Conservation (phyloP, 2,113 vertebrate genomes). For the Oreochromis spilurus region DNA sequence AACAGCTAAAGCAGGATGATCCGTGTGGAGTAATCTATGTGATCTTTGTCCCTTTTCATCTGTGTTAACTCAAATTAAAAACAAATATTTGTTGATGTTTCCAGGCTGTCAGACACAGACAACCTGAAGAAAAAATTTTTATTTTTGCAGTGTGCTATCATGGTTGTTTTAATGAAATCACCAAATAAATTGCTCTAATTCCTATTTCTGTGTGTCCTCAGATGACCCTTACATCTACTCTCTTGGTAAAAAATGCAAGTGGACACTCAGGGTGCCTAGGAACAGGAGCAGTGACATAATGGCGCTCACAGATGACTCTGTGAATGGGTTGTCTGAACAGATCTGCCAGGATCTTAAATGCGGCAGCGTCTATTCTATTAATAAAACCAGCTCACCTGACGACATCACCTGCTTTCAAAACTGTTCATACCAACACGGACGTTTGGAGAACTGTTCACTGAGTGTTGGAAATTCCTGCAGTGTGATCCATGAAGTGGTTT, state of each 20-base stretch:
- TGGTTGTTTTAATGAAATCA: neutral
- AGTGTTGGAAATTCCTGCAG: conserved; percentile 1
- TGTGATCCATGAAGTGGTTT: conserved; percentile 1
- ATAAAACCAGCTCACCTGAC: fast-evolving
- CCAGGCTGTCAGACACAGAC: neutral
- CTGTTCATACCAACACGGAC: conserved; percentile 15
- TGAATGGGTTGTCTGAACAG: neutral
- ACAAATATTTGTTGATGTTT: neutral
- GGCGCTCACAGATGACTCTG: neutral
- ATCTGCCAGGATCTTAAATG: conserved; percentile 52
- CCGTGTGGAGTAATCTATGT: neutral
- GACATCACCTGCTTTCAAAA: conserved; percentile 45
- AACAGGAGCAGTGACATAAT: neutral
- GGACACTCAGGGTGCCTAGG: conserved; percentile 24
- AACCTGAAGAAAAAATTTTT: neutral
- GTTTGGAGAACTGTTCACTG: conserved; percentile 47
- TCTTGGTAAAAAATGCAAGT: conserved; percentile 21
- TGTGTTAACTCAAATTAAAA: neutral
- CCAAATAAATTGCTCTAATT: fast-evolving
- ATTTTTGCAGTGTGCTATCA: neutral
- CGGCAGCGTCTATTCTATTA: neutral
- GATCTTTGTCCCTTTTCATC: neutral
- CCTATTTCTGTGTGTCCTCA: neutral
- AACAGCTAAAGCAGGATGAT: neutral
- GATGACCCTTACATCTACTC: conserved; percentile 18